A percentile compares a stretch with the other conserved stretches of the same genome.
Conservation (phyloP, 2,888 invertebrate species). For the Oeneis ivallda region DNA sequence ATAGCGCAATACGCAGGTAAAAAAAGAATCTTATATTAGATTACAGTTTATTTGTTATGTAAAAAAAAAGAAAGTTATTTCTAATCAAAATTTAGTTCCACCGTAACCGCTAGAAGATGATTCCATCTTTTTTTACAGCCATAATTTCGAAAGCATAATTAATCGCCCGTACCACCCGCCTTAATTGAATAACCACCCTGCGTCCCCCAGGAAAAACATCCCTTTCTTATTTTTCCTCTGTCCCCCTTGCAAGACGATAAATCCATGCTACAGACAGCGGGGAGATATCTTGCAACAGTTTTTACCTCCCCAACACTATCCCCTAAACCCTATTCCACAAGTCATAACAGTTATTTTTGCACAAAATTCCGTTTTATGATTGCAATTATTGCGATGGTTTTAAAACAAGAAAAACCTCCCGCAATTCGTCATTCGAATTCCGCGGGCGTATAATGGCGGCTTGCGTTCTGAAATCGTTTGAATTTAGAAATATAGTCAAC, state of each 20-base stretch:
- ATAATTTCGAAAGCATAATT: constrained; percentile 69
- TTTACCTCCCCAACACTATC: constrained; percentile 36
- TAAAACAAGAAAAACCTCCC: constrained; percentile 78
- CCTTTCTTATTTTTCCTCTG: constrained; percentile 78
- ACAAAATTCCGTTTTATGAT: not conserved
- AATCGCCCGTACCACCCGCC: constrained; percentile 69
- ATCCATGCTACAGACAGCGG: constrained; percentile 78
- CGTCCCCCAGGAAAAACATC: constrained; percentile 77
- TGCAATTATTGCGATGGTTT: constrained; percentile 39
- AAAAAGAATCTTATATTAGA: too few relatives aligned
- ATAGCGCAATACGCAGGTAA: too few relatives aligned
- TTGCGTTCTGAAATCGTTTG: constrained; percentile 64
- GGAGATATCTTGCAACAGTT: constrained; percentile 67
- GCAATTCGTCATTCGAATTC: constrained; percentile 80
- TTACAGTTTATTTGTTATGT: too few relatives aligned
- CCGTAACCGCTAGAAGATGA: constrained; percentile 48
- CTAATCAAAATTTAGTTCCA: not conserved
- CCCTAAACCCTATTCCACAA: constrained; percentile 22
- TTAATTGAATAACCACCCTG: constrained; percentile 74
- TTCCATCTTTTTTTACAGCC: constrained; percentile 51
- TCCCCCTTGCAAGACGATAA: constrained; percentile 79
- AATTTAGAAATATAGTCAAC: constrained; percentile 17
- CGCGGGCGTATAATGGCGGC: constrained; percentile 68
- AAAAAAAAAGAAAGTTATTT: too few relatives aligned
- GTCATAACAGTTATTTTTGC: constrained; percentile 33